phyloP scores from a whole-genome alignment of 2,113 vertebrate species.

The Prolemur simus region DNA sequence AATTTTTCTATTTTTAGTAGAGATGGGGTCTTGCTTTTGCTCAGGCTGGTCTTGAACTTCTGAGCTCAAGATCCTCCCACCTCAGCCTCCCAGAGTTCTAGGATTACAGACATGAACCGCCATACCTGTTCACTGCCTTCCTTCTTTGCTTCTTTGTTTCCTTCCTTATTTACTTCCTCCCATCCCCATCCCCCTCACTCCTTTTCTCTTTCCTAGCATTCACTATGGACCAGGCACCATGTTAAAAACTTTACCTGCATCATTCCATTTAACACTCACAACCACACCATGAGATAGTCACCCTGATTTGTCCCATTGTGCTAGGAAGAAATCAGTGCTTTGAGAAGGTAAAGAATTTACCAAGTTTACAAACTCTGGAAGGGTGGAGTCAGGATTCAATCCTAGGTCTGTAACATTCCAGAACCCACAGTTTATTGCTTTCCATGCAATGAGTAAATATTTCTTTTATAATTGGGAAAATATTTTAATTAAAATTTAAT shows the following conservation, averaged over 20 bases:
- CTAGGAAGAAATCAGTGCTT: not conserved
- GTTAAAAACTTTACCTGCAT: not conserved
- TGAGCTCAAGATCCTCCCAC: no score
- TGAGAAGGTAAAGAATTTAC: not conserved
- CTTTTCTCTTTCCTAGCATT: not conserved
- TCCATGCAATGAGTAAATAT: not conserved
- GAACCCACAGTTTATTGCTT: not conserved
- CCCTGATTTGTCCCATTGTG: not conserved
- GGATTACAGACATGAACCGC: no score
- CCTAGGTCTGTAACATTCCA: not conserved
- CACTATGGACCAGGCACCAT: not conserved
- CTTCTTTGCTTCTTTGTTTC: not conserved
- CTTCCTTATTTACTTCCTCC: not conserved
- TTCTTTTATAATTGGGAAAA: not conserved
- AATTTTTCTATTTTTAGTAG: no score
- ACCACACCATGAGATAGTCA: not conserved
- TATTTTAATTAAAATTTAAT: constrained; percentile 3
- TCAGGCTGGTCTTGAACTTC: no score
- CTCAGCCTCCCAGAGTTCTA: no score
- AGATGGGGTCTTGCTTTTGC: no score
- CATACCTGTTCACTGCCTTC: no score
- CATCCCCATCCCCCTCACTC: not conserved
- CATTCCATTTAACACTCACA: not conserved
- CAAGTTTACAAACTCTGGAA: not conserved
- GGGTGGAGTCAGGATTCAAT: not conserved